Conservation (phyloP, 2,888 invertebrate genomes). For the Hetaerina titia region DNA sequence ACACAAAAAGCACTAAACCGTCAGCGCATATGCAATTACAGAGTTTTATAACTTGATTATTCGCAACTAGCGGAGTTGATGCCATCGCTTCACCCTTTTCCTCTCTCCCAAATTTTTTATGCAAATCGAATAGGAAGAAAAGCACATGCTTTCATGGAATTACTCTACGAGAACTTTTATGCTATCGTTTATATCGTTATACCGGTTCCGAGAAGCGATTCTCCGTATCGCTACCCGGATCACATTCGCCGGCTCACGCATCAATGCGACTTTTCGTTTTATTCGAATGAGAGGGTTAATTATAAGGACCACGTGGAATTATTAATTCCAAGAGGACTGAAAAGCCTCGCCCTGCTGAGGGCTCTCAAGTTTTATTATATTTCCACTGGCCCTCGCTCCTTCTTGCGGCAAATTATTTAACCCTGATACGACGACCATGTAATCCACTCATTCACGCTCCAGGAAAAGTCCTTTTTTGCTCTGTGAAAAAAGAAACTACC, state of each 20-base stretch:
- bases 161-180: not conserved
- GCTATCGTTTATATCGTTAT: not conserved
- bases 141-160: not conserved
- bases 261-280: not conserved
- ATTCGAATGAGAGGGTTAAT: not conserved
- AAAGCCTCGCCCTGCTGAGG: not conserved
- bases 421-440: not conserved
- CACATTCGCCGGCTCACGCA: not conserved
- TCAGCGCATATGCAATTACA: not conserved
- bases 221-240: not conserved
- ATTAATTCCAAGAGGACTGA: not conserved
- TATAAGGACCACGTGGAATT: not conserved
- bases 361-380: not conserved
- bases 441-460: not conserved
- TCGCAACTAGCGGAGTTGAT: not conserved
- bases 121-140: not conserved
- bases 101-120: not conserved
- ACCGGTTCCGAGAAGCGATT: conserved; percentile 25
- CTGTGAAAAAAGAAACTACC: not conserved
- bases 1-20: not conserved
- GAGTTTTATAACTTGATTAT: conserved; percentile 21
- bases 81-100: not conserved
- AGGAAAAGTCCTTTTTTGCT: not conserved
- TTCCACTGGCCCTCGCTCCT: not conserved
- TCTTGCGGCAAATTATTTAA: not conserved